Base-by-base conservation (phyloP, 2,797 vertebrate species). In the Semaprochilodus insignis region DNA sequence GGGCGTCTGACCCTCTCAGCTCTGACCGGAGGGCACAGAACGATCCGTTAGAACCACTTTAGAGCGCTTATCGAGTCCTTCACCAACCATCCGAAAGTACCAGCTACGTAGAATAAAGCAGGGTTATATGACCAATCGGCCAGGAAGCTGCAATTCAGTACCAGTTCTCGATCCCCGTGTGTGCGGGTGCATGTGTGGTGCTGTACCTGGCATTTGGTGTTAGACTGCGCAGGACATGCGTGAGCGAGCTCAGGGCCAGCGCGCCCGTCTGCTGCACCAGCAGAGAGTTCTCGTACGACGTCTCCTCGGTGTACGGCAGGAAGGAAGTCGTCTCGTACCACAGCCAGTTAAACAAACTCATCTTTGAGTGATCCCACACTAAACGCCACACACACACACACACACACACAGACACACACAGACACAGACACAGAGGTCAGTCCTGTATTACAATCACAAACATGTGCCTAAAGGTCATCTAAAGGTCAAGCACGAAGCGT, bases 311-410 rank as follows among this genome's bases (percentile, higher is more conserved):
- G 0, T 99, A 99, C 66, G 96, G 96, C 85, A 91, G 95, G 78
- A 96, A 99, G 0, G 97, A 97, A 77, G 98, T 98, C 25, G 96
- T 97, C 94, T 99, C 98, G 92, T 97, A 99, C 97, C 98, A 99
- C 87, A 99, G 92, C 98, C 98, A 99, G 90, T 98, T 99, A 88
- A 97, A 99, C 85, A 96, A 94, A 79, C 97, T 97, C 92, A 96
- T 96, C 85, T 97, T 98, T 55, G 96, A 95, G 90, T 99, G 98
- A 94, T 99, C 98, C 98, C 98, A 99, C 94, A 99, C 98, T 99
- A 90, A 67, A 36, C 17, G 31, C 51, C 67, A 31, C 31, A 31
- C 1, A 31, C 1, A 6, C 74, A 77, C 1, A 76, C 6, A 25
- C 48, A 81, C 0, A 6, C 16, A 66, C n/a, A 48, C 21, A 63